Base-by-base conservation (phyloP, 2,113 vertebrate genomes). In the Peromyscus leucopus region DNA sequence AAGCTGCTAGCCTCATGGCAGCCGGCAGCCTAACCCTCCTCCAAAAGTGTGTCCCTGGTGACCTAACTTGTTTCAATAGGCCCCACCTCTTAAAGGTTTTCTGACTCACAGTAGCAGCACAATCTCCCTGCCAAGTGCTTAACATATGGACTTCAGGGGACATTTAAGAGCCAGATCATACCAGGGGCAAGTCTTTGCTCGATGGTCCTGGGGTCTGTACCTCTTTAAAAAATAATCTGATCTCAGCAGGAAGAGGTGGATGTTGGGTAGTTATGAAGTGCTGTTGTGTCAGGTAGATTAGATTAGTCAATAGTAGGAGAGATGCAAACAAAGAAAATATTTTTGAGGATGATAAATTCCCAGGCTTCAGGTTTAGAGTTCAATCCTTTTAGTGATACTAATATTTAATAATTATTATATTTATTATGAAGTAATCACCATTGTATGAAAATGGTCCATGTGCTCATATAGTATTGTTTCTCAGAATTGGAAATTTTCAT, bases 301-400 rank as follows among this genome's bases (percentile, higher is more conserved):
- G 39, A 91, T 93, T 94, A 46, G n/a, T 96, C 92, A 80, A 9
- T 89, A 90, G 55, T 65, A 36, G 46, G 63, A 97, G 78, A 95
- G 19, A 76, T 88, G 82, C 22, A 93, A 36, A 48, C 12, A 92
- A 95, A 93, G 36, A 78, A 95, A 89, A 51, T 89, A 94, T 33
- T 95, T 94, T 90, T 97, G 46, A 92, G 84, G 57, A 84, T 96
- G 59, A 86, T 91, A 76, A 84, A 89, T 89, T 97, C 31, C 55
- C 90, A 26, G 48, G 10, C 89, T 89, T 86, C 61, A 95, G 72
- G 59, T 89, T 46, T 46, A 93, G 61, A 89, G 85, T 95, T 94
- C 83, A 89, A 63, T 95, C 4, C 5, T 91, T 84, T 90, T 92
- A 55, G 76, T 94, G 80, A 88, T 5, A 75, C 4, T 33, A 13